A percentile compares a stretch with the other conserved stretches of the same genome.
phyloP scores from a whole-genome alignment of 2,113 vertebrate species.

The Danio rerio region GRCz12tu NC_133194.1:44440001-44440500 shows the following conservation, averaged over 20 bases:
- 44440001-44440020: constrained; percentile 6
- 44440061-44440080: background rate
- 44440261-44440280: constrained; percentile 55
- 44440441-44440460: constrained; percentile 59
- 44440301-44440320: constrained; percentile 48
- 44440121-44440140: constrained; percentile 26
- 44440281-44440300: constrained; percentile 53
- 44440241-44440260: constrained; percentile 58
- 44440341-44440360: constrained; percentile 50
- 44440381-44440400: constrained; percentile 53
- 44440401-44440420: constrained; percentile 62
- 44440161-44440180: constrained; percentile 45
- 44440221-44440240: constrained; percentile 58
- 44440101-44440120: background rate
- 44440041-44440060: constrained; percentile 8
- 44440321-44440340: constrained; percentile 50
- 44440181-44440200: constrained; percentile 42
- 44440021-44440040: background rate
- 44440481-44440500: constrained; percentile 52
- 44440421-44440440: constrained; percentile 57
- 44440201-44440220: constrained; percentile 55
- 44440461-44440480: constrained; percentile 56
- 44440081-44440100: constrained; percentile 8
- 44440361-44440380: constrained; percentile 54
- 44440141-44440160: constrained; percentile 28